Conservation (phyloP, 2,113 vertebrate species). For the Microtus richardsoni region DNA sequence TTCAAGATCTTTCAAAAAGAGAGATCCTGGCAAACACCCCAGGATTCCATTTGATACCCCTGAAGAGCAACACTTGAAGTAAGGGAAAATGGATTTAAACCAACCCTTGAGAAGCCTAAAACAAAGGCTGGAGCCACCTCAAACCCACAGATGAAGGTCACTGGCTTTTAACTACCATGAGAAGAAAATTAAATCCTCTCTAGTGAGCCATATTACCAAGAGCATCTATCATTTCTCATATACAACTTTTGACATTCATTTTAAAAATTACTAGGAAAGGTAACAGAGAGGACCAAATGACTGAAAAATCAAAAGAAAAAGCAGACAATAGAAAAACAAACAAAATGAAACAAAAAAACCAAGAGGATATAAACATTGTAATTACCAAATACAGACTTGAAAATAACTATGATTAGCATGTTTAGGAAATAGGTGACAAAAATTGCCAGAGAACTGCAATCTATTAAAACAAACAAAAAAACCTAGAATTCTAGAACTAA, state of each 20-base stretch:
- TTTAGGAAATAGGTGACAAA: slow-evolving; percentile 29
- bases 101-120: slow-evolving; percentile 52
- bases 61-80: slow-evolving; percentile 36
- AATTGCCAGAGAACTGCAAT: neutral
- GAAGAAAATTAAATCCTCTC: slow-evolving; percentile 63
- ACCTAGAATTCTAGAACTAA: slow-evolving; percentile 41
- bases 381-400: slow-evolving; percentile 51
- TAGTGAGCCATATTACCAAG: slow-evolving; percentile 25
- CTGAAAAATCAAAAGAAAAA: slow-evolving; percentile 56
- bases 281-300: slow-evolving; percentile 36
- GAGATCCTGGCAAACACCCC: slow-evolving; percentile 45
- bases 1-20: slow-evolving; percentile 40
- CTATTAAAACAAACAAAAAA: slow-evolving; percentile 5
- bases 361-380: neutral
- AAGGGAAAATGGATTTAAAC: slow-evolving; percentile 65
- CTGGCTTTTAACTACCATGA: slow-evolving; percentile 45
- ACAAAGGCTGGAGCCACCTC: slow-evolving; percentile 64
- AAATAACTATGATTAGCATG: slow-evolving; percentile 49
- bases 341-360: neutral
- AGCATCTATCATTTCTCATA: slow-evolving; percentile 22
- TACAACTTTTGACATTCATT: slow-evolving; percentile 26
- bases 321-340: slow-evolving; percentile 10
- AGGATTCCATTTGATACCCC: slow-evolving; percentile 60
- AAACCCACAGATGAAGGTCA: slow-evolving; percentile 51
- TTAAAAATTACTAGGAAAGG: slow-evolving; percentile 37